Percentiles rank a stretch among this genome's conserved stretches.
Evolutionary conservation across 1,140 invertebrate species (phyloP).

Genomic region (Euwallacea fornicatus): DNA sequence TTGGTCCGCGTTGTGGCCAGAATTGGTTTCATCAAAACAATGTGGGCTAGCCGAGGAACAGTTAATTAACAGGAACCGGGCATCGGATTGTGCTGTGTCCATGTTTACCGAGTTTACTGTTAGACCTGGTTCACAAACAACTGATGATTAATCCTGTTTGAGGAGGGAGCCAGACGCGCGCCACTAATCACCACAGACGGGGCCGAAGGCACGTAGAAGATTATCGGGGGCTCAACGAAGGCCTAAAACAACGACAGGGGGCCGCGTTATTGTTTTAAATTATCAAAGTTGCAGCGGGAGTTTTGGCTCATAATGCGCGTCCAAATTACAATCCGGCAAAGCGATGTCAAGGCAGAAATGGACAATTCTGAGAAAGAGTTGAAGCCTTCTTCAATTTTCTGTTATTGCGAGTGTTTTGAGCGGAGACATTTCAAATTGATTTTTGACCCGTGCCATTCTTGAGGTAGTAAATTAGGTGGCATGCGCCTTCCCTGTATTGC

Average conservation of each 20-base stretch:
- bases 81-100: background rate
- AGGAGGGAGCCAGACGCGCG: constrained; percentile 22
- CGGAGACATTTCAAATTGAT: too few species aligned
- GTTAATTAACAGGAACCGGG: constrained; percentile 9
- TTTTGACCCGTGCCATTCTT: too few species aligned
- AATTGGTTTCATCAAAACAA: background rate
- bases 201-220: constrained; percentile 32
- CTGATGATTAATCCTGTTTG: constrained; percentile 31
- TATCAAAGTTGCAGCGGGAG: constrained; percentile 7
- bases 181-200: constrained; percentile 33
- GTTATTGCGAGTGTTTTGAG: too few species aligned
- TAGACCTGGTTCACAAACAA: constrained; percentile 18
- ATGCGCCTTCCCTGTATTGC: too few species aligned
- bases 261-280: constrained; percentile 23
- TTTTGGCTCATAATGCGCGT: background rate
- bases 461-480: too few species aligned
- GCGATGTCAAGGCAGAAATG: too few species aligned
- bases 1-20: background rate
- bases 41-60: background rate
- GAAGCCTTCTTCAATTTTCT: too few species aligned
- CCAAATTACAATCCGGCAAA: too few species aligned
- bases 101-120: constrained; percentile 16
- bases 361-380: too few species aligned
- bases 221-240: constrained; percentile 16
- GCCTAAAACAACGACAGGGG: constrained; percentile 20